These are phyloP conservation scores for Galaxea fascicularis DNA, from an alignment of 92 coral and sea anemone genomes.

Conservation along the genomic window DNA sequence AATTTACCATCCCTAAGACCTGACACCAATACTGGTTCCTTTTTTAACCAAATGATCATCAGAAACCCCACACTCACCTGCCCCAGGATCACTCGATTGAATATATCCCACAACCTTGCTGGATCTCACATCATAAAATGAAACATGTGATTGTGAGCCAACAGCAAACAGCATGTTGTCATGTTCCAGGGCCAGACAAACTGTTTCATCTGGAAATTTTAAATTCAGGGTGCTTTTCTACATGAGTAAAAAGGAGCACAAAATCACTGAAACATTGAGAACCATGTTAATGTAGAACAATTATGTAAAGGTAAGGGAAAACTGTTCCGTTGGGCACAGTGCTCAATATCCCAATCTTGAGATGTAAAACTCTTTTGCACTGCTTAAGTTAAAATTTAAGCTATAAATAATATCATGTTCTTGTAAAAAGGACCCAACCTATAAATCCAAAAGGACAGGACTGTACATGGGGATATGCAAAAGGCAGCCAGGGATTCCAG, in stretches of 20 bases:
- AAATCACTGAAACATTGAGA: too few relatives aligned
- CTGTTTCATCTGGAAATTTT: slow-evolving; percentile 83
- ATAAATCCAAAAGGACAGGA: too few relatives aligned
- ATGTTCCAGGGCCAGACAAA: slow-evolving; percentile 84
- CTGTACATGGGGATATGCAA: too few relatives aligned
- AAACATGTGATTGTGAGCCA: slow-evolving; percentile 94
- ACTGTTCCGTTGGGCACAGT: too few relatives aligned
- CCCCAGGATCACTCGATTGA: slow-evolving; percentile 87
- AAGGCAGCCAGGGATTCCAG: too few relatives aligned
- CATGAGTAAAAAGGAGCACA: neutral
- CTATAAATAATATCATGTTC: too few relatives aligned
- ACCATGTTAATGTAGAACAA: too few relatives aligned
- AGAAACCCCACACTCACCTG: slow-evolving; percentile 59
- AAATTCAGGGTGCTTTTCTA: slow-evolving; percentile 65
- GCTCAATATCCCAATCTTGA: too few relatives aligned
- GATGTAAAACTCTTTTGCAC: too few relatives aligned
- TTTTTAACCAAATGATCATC: neutral
- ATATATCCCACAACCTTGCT: slow-evolving; percentile 62
- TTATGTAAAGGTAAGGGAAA: too few relatives aligned
- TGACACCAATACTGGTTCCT: neutral
- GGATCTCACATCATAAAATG: slow-evolving; percentile 79
- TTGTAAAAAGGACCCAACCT: too few relatives aligned
- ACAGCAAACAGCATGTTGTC: slow-evolving; percentile 86
- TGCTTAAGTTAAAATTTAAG: too few relatives aligned
- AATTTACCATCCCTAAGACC: neutral